These are phyloP conservation scores for Macrochelys suwanniensis DNA, from an alignment of 2,797 vertebrate species.

Conservation along the genomic window DNA sequence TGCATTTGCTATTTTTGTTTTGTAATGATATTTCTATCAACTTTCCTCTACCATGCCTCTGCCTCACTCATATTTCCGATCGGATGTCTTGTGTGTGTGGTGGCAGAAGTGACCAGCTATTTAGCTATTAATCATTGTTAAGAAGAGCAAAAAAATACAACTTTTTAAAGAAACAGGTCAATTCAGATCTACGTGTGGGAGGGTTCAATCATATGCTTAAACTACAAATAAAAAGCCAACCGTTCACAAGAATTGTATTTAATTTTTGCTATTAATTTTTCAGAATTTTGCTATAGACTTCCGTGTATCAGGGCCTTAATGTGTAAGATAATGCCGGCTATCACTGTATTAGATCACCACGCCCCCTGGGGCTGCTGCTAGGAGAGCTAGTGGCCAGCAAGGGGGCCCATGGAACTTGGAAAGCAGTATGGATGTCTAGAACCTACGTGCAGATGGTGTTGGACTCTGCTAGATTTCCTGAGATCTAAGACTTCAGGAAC, in stretches of 20 bases:
- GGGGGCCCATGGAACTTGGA: not conserved
- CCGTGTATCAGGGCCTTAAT: fast-evolving
- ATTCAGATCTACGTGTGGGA: not conserved
- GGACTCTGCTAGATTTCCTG: not conserved
- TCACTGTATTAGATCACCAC: not conserved
- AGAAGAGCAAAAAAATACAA: not conserved
- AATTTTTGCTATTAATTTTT: not conserved
- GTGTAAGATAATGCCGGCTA: fast-evolving
- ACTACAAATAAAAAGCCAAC: not conserved
- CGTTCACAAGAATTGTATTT: not conserved
- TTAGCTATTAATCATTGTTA: not conserved
- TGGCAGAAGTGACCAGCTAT: not conserved
- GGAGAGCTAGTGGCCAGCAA: not conserved
- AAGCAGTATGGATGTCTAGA: not conserved
- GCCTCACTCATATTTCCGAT: not conserved
- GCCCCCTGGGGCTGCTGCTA: fast-evolving
- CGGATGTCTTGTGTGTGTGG: not conserved
- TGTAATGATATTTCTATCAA: not conserved
- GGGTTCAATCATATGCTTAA: not conserved
- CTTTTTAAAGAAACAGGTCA: not conserved
- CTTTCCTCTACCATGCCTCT: not conserved
- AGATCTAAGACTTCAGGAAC: not conserved
- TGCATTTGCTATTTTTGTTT: not conserved
- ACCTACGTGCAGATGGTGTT: not conserved
- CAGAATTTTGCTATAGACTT: not conserved